phyloP scores from a whole-genome alignment of 2,113 vertebrate genomes.

The Lamprotornis superbus region DNA sequence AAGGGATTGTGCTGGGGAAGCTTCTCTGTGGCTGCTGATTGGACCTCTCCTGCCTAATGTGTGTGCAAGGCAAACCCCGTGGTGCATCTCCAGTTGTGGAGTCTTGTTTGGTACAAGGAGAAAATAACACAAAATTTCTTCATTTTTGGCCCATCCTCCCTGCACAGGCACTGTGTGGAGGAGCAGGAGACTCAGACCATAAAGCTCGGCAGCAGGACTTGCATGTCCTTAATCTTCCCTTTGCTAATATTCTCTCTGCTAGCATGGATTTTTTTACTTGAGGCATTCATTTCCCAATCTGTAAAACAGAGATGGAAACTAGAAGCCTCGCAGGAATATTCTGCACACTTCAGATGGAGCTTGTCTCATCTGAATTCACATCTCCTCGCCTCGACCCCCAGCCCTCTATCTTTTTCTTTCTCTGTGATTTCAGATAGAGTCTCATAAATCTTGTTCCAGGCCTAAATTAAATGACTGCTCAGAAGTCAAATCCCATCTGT shows the following conservation, averaged over 20 bases:
- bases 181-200: neutral
- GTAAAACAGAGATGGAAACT: neutral
- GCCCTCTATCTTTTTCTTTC: neutral
- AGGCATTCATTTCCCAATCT: neutral
- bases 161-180: neutral
- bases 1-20: neutral
- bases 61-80: neutral
- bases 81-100: neutral
- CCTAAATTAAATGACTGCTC: conserved; percentile 44
- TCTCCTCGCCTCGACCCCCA: neutral
- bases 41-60: neutral
- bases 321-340: neutral
- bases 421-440: conserved; percentile 15
- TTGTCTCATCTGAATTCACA: conserved; percentile 10
- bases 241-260: neutral
- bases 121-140: neutral
- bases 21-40: neutral
- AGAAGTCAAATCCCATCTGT: conserved; percentile 55
- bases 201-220: neutral
- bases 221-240: neutral
- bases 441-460: conserved; percentile 44
- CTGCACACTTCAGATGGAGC: neutral
- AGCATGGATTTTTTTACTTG: neutral
- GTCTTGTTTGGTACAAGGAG: neutral
- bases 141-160: neutral